Conservation (phyloP, 2,888 invertebrate species). For the Tetramorium bicarinatum region DNA sequence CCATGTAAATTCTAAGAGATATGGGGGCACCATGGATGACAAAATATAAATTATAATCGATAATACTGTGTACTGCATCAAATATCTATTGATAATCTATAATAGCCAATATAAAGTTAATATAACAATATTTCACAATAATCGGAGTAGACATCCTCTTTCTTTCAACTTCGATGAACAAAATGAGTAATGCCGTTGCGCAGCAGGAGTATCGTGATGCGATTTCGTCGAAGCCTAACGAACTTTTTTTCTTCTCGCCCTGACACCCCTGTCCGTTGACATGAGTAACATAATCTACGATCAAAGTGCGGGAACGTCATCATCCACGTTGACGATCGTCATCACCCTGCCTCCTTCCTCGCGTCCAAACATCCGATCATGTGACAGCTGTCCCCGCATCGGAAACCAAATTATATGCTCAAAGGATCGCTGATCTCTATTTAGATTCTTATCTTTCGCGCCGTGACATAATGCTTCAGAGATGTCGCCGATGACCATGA, state of each 20-base stretch:
- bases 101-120: not conserved
- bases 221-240: conserved; percentile 70
- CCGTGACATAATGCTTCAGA: conserved; percentile 75
- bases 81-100: not conserved
- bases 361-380: conserved; percentile 72
- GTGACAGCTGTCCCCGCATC: conserved; percentile 85
- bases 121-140: not conserved
- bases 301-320: conserved; percentile 80
- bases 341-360: conserved; percentile 50
- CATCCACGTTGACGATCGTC: conserved; percentile 75
- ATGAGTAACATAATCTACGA: conserved; percentile 81
- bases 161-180: not conserved
- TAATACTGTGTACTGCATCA: not conserved
- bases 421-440: conserved; percentile 85
- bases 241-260: conserved; percentile 71
- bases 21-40: no score
- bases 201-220: conserved; percentile 57
- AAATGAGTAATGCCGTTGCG: not conserved
- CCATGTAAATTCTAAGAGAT: not conserved
- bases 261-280: conserved; percentile 55
- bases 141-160: not conserved
- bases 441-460: conserved; percentile 83
- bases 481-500: conserved; percentile 63
- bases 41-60: not conserved
- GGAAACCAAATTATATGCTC: conserved; percentile 86